Conservation (phyloP, 1,140 invertebrate species). For the Galleria mellonella region DNA sequence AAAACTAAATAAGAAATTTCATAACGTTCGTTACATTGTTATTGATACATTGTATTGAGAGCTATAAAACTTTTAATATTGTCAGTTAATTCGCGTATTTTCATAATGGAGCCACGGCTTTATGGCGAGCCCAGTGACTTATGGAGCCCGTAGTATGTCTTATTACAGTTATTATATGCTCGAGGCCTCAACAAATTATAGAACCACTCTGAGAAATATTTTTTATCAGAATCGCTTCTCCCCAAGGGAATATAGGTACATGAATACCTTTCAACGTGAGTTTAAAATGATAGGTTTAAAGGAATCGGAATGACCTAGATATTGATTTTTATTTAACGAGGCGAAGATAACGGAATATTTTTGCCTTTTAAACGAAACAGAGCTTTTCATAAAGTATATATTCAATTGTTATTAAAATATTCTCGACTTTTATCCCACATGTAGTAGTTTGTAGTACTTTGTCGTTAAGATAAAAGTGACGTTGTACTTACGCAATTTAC, state of each 20-base stretch:
- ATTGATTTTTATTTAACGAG: not conserved
- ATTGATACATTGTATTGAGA: not conserved
- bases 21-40: not conserved
- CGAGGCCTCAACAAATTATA: constrained; percentile 45
- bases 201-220: constrained; percentile 37
- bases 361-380: not conserved
- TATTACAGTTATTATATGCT: constrained; percentile 63
- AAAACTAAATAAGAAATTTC: too few species aligned
- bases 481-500: too few species aligned
- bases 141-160: constrained; percentile 38
- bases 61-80: not conserved
- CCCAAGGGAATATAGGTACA: constrained; percentile 7
- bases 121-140: constrained; percentile 42
- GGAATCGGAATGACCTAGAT: not conserved
- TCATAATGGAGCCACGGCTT: constrained; percentile 31
- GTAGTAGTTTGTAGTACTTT: too few species aligned
- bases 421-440: too few species aligned
- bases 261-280: too few species aligned
- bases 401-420: too few species aligned
- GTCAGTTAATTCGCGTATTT: constrained; percentile 14
- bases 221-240: constrained; percentile 5
- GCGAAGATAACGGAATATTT: too few species aligned
- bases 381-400: too few species aligned
- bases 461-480: too few species aligned
- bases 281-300: too few species aligned